Base-by-base conservation (phyloP, 2,113 vertebrate species). In the Phoenicopterus ruber region DNA sequence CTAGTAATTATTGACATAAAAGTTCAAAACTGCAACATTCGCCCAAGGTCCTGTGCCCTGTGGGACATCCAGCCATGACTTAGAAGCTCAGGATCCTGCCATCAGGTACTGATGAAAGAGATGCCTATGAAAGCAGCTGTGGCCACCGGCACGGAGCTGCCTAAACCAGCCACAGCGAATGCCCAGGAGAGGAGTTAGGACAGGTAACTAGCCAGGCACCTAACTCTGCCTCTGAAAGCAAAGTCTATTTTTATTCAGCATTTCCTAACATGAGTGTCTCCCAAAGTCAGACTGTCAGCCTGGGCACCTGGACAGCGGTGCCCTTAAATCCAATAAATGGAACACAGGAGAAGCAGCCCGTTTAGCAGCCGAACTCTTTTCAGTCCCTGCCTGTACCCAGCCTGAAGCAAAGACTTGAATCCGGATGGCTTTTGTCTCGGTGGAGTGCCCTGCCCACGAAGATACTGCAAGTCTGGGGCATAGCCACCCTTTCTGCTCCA, bases 321-420 rank as follows among this genome's bases (percentile, higher is more conserved):
- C 8, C 42, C 22, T 57, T 70, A 84, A 34, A 57, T 62, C 17
- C 31, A 31, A 6, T 14, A 47, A 74, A 52, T 10, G 14, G 24
- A n/a, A 24, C 4, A 24, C 5, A 19, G 3, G 6, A 2, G 1
- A 71, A 26, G 38, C 67, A 38, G 10, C 2, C 63, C 0, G 0
- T 86, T 83, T 42, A 83, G 26, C 9, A 78, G 7, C 2, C 21
- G 22, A 50, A 22, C 3, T n/a, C 32, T 38, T 62, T 73, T 67
- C 57, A 47, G 8, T 29, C 7, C 4, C 18, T 38, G 4, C 10
- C 17, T 5, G 2, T 15, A n/a, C 21, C 50, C n/a, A 11, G 66
- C 4, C 19, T 42, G 34, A 71, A 47, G 13, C 1, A 38, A 52
- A 47, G 18, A 9, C 9, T 66, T 28, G 25, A 77, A 28, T 73